Base-by-base conservation (phyloP, 2,797 vertebrate species). In the Etheostoma perlongum region DNA sequence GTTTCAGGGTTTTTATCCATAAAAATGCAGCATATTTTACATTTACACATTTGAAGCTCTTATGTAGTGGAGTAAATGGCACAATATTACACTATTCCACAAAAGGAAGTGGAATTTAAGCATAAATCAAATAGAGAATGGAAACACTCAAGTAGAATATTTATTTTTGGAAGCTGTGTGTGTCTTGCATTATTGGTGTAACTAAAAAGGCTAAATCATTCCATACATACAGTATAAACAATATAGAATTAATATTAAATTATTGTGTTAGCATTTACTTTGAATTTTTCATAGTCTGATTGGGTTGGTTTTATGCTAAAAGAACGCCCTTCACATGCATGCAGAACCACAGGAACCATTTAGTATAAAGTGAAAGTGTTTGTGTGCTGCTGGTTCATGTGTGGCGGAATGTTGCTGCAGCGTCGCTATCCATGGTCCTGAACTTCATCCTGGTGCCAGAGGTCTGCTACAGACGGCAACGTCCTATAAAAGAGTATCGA, bases 401-500 rank as follows among this genome's bases (percentile, higher is more conserved):
- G 88, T 88, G 54, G 48, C 79, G 88, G 83, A 91, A 89, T 88
- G 84, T 83, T 12, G 85, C 83, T 11, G 85, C 83, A 74, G 73
- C n/a, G 84, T 67, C 82, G 86, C 92, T 93, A 40, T 92, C 93
- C 90, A 0, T 86, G 91, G 90, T 93, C 59, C 93, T 92, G 91
- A 92, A 91, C 89, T 76, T 83, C 76, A 78, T 83, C 48, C 86
- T 42, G 44, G 85, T 79, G 87, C 79, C 87, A 88, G 83, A 92
- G 90, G 89, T 92, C 88, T 86, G 72, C 91, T 82, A 85, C 88
- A 88, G 57, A 81, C 85, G 23, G 83, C 85, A 60, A 44, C 79
- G 40, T 86, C 87, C 84, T 84, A 85, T 92, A 76, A 94, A 93
- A 91, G 91, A 85, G 79, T 92, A 94, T 94, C 64, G 93, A 94